Evolutionary conservation across 2,888 invertebrate genomes (phyloP).

Genomic region (Candidula unifasciata): DNA sequence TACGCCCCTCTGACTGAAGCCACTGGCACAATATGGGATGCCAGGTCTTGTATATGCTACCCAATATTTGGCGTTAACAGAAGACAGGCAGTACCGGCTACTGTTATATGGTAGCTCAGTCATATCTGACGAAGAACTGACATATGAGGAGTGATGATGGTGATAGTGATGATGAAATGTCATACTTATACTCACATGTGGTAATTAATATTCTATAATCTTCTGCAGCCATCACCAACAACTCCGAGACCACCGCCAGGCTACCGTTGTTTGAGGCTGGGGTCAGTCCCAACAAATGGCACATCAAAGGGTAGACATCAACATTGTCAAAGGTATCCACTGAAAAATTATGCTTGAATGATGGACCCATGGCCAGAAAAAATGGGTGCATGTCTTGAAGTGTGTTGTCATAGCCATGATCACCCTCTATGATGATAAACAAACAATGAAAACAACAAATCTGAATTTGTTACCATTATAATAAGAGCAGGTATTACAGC

Average conservation of each 20-base stretch:
- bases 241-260: constrained; percentile 59
- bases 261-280: constrained; percentile 75
- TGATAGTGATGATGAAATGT: too few species aligned
- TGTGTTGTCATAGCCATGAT: constrained; percentile 79
- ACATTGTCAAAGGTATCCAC: constrained; percentile 72
- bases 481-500: too few species aligned
- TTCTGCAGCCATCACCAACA: constrained; percentile 55
- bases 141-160: too few species aligned
- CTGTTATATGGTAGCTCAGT: too few species aligned
- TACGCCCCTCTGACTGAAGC: too few species aligned
- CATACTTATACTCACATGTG: constrained; percentile 63
- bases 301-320: constrained; percentile 76
- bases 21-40: too few species aligned
- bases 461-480: too few species aligned
- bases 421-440: constrained; percentile 64
- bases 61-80: too few species aligned
- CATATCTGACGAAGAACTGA: too few species aligned
- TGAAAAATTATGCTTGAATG: constrained; percentile 68
- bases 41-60: too few species aligned
- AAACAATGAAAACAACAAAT: neutral
- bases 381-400: constrained; percentile 83
- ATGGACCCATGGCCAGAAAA: constrained; percentile 84
- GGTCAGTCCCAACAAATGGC: constrained; percentile 69
- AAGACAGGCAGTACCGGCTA: too few species aligned
- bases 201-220: constrained; percentile 59